phyloP scores from a whole-genome alignment of 2,797 vertebrate genomes.

The Sitta carolinensis region DNA sequence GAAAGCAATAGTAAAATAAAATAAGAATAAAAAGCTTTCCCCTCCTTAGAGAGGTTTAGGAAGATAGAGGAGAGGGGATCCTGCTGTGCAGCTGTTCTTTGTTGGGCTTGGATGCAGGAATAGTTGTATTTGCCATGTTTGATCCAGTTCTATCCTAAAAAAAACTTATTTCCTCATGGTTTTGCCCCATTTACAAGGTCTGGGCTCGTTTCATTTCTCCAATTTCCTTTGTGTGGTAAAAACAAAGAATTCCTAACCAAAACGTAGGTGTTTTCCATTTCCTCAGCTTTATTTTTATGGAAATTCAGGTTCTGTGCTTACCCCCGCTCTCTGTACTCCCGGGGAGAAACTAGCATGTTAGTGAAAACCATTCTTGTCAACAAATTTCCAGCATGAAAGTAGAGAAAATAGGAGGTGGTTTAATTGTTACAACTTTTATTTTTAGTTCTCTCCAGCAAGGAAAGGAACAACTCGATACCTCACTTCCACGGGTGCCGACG shows the following conservation, averaged over 20 bases:
- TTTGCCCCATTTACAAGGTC: background rate
- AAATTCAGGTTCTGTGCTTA: background rate
- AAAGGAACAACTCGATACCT: conserved; percentile 90
- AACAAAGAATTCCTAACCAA: background rate
- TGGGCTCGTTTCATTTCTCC: background rate
- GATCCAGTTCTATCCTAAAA: background rate
- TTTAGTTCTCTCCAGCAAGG: conserved; percentile 92
- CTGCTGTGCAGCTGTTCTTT: background rate
- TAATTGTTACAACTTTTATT: conserved; percentile 52
- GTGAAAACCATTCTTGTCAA: background rate
- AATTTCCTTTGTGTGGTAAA: background rate
- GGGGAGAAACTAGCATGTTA: background rate
- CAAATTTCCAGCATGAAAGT: background rate
- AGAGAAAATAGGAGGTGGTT: background rate
- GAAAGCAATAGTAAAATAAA: background rate
- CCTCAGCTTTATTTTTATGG: background rate
- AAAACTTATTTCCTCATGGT: background rate
- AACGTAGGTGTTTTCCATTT: background rate
- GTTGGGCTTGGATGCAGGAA: background rate
- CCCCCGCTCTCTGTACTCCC: background rate
- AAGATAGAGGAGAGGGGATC: background rate
- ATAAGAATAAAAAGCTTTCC: background rate
- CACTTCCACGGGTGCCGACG: conserved; percentile 96
- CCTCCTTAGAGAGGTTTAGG: background rate
- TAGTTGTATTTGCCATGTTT: background rate